Conservation (phyloP, 1,140 invertebrate genomes). For the Nephila pilipes region DNA sequence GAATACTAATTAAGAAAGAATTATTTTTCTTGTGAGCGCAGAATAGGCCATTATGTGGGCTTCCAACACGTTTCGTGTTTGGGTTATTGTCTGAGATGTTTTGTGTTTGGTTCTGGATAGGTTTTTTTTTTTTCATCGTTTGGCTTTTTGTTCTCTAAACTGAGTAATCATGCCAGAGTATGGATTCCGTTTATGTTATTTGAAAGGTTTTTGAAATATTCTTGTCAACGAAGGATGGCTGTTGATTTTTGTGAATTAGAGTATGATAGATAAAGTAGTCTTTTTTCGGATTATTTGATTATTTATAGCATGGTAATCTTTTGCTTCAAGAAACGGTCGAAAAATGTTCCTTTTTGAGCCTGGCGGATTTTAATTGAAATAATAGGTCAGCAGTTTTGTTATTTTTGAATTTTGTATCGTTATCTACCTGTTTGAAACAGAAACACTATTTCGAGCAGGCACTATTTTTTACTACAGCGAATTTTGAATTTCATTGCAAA, state of each 20-base stretch:
- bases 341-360: too few relatives aligned
- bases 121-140: conserved; percentile 6
- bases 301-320: too few relatives aligned
- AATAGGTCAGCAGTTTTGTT: too few relatives aligned
- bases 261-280: too few relatives aligned
- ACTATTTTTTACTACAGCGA: too few relatives aligned
- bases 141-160: not conserved
- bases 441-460: too few relatives aligned
- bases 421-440: too few relatives aligned
- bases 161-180: not conserved
- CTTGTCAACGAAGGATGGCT: not conserved
- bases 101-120: not conserved
- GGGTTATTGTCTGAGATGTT: not conserved
- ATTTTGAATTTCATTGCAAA: too few relatives aligned
- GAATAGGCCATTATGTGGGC: conserved; percentile 34
- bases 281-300: not conserved
- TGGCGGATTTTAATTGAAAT: too few relatives aligned
- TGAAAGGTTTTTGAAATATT: conserved; percentile 23
- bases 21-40: conserved; percentile 21
- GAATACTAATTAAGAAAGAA: conserved; percentile 44
- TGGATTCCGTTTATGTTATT: not conserved
- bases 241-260: not conserved
- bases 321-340: too few relatives aligned
- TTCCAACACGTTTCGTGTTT: conserved; percentile 4
- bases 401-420: too few relatives aligned